phyloP scores from a whole-genome alignment of 2,797 vertebrate species.

The Cynopterus sphinx region DNA sequence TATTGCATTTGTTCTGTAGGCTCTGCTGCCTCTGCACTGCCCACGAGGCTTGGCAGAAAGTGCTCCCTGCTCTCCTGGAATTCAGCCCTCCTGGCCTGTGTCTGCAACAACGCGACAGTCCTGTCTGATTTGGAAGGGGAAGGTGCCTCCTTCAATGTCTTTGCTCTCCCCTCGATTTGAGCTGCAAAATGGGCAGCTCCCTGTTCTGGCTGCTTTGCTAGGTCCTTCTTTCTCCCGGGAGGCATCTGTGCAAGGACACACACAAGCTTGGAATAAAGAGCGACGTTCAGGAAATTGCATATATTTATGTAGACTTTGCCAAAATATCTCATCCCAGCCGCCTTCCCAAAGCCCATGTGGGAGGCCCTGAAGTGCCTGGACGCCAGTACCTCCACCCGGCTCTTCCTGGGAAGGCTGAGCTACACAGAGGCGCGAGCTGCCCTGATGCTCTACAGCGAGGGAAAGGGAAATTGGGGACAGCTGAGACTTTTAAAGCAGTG shows the following conservation, averaged over 20 bases:
- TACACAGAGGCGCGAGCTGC: accelerated
- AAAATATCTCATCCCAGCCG: accelerated
- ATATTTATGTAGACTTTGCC: accelerated
- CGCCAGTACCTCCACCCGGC: accelerated
- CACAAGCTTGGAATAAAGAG: neutral
- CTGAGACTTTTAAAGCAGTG: neutral
- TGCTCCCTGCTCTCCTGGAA: neutral
- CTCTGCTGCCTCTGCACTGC: too few species aligned
- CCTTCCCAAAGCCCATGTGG: neutral
- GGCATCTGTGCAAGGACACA: accelerated
- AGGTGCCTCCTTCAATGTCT: accelerated
- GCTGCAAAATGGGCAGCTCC: neutral
- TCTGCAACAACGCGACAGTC: neutral
- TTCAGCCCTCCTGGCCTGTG: too few species aligned
- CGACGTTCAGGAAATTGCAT: accelerated
- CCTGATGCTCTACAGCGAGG: neutral
- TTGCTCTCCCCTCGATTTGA: neutral
- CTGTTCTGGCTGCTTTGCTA: neutral
- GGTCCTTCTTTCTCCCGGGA: neutral
- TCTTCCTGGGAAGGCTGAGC: neutral
- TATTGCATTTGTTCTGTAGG: accelerated
- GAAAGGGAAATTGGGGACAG: neutral
- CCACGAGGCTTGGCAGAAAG: neutral
- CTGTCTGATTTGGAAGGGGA: neutral
- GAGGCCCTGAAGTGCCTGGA: accelerated